These are phyloP conservation scores for Champsocephalus esox DNA, from an alignment of 2,797 vertebrate genomes.

Conservation along the genomic window DNA sequence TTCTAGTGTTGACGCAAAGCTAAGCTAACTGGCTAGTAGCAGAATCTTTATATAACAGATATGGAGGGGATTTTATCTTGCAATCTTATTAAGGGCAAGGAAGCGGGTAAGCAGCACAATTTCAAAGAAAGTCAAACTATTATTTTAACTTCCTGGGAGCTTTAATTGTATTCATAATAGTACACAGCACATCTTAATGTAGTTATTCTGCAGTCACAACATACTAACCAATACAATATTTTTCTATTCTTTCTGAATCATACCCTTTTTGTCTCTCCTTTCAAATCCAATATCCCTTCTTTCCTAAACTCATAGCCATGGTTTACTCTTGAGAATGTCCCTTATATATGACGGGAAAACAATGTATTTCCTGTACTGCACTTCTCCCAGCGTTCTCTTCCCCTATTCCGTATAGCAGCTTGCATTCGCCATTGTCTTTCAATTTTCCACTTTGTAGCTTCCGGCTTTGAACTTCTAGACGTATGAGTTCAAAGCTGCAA, in stretches of 20 bases:
- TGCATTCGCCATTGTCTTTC: not conserved
- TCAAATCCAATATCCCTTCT: not conserved
- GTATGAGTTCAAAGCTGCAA: slow-evolving; percentile 1
- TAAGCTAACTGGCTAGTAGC: not conserved
- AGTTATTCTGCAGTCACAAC: not conserved
- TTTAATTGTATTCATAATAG: not conserved
- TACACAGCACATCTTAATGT: not conserved
- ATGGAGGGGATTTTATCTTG: not conserved
- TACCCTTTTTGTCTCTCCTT: not conserved
- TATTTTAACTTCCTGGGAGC: not conserved
- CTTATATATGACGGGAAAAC: not conserved
- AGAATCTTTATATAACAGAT: not conserved
- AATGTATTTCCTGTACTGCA: not conserved
- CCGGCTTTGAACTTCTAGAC: not conserved
- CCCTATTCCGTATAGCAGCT: not conserved
- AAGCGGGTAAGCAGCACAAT: no score
- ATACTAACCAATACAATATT: not conserved
- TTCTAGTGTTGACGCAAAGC: not conserved
- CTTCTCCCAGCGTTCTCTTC: slow-evolving; percentile 3
- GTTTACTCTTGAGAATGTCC: slow-evolving; percentile 6
- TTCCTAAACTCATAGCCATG: not conserved
- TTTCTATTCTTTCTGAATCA: not conserved
- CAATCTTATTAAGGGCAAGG: no score
- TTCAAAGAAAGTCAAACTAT: no score
- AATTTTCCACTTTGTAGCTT: not conserved